Evolutionary conservation across 2,888 invertebrate genomes (phyloP), one percentile per base, ranked within the genome.

Genomic region (Eupithecia tripunctaria): DNA sequence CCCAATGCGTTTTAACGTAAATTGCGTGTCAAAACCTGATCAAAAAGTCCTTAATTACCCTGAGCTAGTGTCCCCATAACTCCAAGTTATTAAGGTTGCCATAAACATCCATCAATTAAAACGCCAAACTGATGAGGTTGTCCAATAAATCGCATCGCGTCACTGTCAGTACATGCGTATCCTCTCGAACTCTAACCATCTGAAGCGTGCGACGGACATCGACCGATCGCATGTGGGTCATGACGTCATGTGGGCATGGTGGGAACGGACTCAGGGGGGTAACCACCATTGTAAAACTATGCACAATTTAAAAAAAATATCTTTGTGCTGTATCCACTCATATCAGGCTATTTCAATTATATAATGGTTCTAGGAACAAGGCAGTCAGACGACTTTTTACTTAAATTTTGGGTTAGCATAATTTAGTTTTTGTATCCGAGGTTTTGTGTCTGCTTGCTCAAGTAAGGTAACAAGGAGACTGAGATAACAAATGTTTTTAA

Each of bases 161-260:
- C 75, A 73, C 68, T 71, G 75, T 71, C 73, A 75, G 64, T 72
- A 68, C 74, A 72, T 74, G 76, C 74, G 76, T 77, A 76, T 76
- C 74, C 70, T 72, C 73, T 69, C 73, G 78, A 77, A 79, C 76
- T 76, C 77, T 62, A 78, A 32, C 32, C 32, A 36, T 72, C 76
- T 79, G 79, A 79, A 80, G 76, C 79, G 81, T 77, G 79, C 77
- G 76, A 78, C 79, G 83, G 80, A 70, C 83, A 81, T 80, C 80
- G 84, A 81, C 80, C 83, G 81, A 68, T 51, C 80, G 77, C 75
- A 85, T 80, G 80, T 85, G 76, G 84, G 85, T 82, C 85, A 83
- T 83, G 82, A 85, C 86, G 84, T 86, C 84, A 85, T 73, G 15
- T 74, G 74, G 69, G 66, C 67, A 72, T 70, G 67, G 32, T 15